phyloP scores from a whole-genome alignment of 2,888 invertebrate species.

The Xanthia togata region DNA sequence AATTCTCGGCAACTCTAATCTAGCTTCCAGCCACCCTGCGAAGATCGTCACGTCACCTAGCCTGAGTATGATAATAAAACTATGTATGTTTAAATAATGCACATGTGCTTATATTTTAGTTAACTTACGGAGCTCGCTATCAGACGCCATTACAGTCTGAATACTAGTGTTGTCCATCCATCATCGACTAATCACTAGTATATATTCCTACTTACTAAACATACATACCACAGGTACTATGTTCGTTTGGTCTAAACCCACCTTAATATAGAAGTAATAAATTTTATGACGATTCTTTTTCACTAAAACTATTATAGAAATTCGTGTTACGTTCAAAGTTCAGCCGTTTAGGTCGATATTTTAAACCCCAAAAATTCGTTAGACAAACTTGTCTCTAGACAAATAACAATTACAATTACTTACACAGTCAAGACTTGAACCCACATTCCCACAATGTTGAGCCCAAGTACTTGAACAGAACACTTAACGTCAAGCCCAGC shows the following conservation, averaged over 20 bases:
- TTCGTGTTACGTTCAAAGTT: neutral
- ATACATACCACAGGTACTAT: neutral
- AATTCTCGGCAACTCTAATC: no score
- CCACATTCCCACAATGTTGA: slow-evolving; percentile 38
- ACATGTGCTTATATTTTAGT: no score
- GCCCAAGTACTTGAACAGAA: slow-evolving; percentile 40
- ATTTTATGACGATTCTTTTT: neutral
- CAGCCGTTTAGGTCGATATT: neutral
- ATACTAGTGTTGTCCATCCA: no score
- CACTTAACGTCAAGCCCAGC: slow-evolving; percentile 52
- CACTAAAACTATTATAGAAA: neutral
- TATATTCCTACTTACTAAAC: no score
- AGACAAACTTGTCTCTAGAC: slow-evolving; percentile 3
- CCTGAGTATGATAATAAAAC: no score
- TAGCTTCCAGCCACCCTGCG: no score
- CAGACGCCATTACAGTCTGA: no score
- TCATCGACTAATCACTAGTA: no score
- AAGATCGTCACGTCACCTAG: no score
- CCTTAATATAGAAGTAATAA: neutral
- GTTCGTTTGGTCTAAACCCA: neutral
- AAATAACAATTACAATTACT: slow-evolving; percentile 44
- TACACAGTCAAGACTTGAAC: slow-evolving; percentile 8
- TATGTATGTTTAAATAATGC: no score
- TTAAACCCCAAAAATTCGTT: slow-evolving; percentile 4
- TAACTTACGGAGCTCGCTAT: no score